Conservation (phyloP, 2,113 vertebrate species). For the Hippocampus comes region DNA sequence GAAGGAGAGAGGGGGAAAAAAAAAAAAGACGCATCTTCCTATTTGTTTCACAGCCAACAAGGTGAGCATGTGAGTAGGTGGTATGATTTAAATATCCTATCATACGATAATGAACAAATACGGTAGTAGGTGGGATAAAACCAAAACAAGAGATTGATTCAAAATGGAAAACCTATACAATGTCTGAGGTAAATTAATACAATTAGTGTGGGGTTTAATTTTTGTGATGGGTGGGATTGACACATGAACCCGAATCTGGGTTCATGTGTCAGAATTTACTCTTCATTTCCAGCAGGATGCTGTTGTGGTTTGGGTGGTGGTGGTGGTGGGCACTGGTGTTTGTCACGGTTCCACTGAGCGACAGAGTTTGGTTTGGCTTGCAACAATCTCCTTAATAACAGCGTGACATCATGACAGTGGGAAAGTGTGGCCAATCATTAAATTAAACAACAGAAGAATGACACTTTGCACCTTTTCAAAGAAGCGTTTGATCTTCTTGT, state of each 20-base stretch:
- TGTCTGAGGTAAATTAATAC: neutral
- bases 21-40: conserved; percentile 7
- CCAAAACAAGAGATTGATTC: neutral
- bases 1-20: neutral
- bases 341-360: neutral
- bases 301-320: neutral
- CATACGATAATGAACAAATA: neutral
- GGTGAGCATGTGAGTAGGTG: neutral
- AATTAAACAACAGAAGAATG: neutral
- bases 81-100: neutral
- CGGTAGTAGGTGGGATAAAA: neutral
- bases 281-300: neutral
- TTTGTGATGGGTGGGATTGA: neutral
- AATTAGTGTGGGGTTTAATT: neutral
- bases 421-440: neutral
- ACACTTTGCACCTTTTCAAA: neutral
- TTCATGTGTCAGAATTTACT: neutral
- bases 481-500: neutral
- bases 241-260: neutral
- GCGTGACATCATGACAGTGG: neutral
- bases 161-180: neutral
- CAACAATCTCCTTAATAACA: neutral
- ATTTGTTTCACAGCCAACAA: neutral
- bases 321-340: neutral
- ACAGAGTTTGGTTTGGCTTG: neutral